A percentile compares a stretch with the other conserved stretches of the same genome.
Conservation (phyloP, 2,888 invertebrate species). For the Monopis laevigella region DNA sequence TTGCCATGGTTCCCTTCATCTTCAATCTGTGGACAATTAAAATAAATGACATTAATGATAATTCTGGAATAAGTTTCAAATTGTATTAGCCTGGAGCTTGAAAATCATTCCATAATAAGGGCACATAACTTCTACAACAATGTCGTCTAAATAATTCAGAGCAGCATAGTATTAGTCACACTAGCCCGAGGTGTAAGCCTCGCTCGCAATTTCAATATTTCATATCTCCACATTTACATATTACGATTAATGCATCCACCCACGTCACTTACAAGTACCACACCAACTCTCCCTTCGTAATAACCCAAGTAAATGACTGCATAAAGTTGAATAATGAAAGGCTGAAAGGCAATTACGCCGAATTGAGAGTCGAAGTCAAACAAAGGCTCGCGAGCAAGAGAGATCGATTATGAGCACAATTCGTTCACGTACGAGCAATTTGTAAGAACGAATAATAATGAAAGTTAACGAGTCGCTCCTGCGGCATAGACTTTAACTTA, state of each 20-base stretch:
- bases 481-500: constrained; percentile 30
- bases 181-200: constrained; percentile 29
- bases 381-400: constrained; percentile 52
- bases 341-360: constrained; percentile 65
- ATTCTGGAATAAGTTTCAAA: too few relatives aligned
- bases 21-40: constrained; percentile 83
- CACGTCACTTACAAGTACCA: constrained; percentile 53
- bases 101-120: too few relatives aligned
- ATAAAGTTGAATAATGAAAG: constrained; percentile 67
- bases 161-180: too few relatives aligned
- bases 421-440: constrained; percentile 63
- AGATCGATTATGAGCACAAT: constrained; percentile 61
- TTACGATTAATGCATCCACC: constrained; percentile 64
- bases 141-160: constrained; percentile 25
- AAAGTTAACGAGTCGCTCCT: constrained; percentile 55
- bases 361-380: constrained; percentile 65
- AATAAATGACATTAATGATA: too few relatives aligned
- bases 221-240: constrained; percentile 60
- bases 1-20: constrained; percentile 98
- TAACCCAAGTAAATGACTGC: constrained; percentile 65
- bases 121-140: too few relatives aligned
- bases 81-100: too few relatives aligned
- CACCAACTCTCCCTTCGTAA: constrained; percentile 58
- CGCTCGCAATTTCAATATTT: constrained; percentile 57
- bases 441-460: constrained; percentile 59